phyloP scores from a whole-genome alignment of 92 coral and sea anemone species.

The Porites lobata region DNA sequence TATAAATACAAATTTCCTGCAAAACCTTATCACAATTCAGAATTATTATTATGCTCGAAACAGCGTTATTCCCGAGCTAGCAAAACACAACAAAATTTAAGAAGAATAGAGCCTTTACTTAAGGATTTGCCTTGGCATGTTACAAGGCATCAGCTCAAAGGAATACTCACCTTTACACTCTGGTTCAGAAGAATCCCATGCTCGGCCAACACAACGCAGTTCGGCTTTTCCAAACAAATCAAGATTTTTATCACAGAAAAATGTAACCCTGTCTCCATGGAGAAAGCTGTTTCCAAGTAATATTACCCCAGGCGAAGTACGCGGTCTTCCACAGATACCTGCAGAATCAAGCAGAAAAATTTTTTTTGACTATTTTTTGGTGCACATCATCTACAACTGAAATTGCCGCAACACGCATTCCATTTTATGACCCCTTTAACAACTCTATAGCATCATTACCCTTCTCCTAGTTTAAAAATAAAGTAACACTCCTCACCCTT shows the following conservation, averaged over 20 bases:
- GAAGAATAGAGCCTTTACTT: too few species aligned
- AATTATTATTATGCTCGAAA: too few species aligned
- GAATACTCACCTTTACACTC: conserved; percentile 48
- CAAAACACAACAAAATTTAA: too few species aligned
- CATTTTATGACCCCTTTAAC: too few species aligned
- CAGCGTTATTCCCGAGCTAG: too few species aligned
- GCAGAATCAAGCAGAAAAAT: background rate
- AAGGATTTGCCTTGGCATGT: too few species aligned
- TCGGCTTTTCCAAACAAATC: conserved; percentile 50
- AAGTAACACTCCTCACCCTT: conserved; percentile 16
- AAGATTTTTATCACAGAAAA: conserved; percentile 32
- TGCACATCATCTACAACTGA: too few species aligned
- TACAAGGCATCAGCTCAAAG: background rate
- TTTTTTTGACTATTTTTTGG: background rate
- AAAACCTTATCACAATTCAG: too few species aligned
- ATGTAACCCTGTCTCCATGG: conserved; percentile 59
- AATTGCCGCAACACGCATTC: too few species aligned
- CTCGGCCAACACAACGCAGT: conserved; percentile 28
- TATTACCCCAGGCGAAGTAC: conserved; percentile 25
- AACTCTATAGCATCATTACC: too few species aligned
- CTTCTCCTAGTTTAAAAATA: too few species aligned
- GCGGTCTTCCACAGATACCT: conserved; percentile 65
- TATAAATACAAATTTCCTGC: too few species aligned
- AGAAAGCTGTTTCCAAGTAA: conserved; percentile 27
- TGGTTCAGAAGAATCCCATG: conserved; percentile 37